Evolutionary conservation across 2,113 vertebrate species (phyloP).

Genomic region (Nannospalax galili): DNA sequence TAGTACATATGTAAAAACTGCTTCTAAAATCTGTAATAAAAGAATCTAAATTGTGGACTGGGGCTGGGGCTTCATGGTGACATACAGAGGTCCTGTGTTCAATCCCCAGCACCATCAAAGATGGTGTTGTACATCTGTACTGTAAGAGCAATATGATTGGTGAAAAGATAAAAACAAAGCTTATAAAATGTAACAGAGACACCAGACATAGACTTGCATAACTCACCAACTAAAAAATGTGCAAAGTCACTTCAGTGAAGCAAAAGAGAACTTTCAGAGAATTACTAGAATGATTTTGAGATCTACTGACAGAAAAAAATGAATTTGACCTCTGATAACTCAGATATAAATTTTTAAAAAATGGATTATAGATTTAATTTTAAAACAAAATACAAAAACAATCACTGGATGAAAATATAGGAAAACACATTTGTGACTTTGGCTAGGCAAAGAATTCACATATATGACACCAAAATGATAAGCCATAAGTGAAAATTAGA

Average conservation of each 20-base stretch:
- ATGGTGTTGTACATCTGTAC: neutral
- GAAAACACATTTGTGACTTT: neutral
- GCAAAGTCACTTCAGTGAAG: neutral
- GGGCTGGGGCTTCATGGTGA: neutral
- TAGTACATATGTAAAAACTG: neutral
- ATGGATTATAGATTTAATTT: neutral
- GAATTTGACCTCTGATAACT: neutral
- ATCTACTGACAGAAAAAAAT: neutral
- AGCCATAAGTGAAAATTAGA: neutral
- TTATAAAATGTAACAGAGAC: neutral
- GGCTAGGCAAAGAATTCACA: neutral
- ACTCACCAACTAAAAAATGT: neutral
- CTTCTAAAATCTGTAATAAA: neutral
- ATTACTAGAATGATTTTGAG: neutral
- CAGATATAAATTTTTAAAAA: constrained; percentile 3
- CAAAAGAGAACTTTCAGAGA: neutral
- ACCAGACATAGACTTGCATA: neutral
- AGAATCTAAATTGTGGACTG: neutral
- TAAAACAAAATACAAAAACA: constrained; percentile 21
- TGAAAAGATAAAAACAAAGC: neutral
- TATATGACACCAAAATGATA: neutral
- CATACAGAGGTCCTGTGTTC: neutral
- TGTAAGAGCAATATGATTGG: neutral
- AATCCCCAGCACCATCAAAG: neutral
- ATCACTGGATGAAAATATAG: neutral